Evolutionary conservation across 2,888 invertebrate species (phyloP), one percentile per base, ranked within the genome.

Genomic region (Ceriagrion tenellum): DNA sequence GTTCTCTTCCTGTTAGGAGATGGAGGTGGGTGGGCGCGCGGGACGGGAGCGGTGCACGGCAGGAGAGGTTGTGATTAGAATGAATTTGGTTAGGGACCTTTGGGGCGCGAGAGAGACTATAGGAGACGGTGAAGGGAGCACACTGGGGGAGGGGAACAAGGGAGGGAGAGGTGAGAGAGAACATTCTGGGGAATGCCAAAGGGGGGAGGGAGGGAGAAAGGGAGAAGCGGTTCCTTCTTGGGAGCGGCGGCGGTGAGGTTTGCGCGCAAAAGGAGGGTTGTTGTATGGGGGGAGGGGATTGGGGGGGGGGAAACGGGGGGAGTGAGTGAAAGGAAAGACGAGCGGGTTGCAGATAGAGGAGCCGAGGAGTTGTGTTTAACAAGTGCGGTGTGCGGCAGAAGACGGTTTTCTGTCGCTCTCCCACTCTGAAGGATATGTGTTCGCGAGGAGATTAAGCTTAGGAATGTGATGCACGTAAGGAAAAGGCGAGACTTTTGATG

Each of bases 401-500:
- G 81, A 81, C 30, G 35, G 81, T 81, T 35, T 81, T 35, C 81
- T 81, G 81, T 81, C 81, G 26, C 69, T 69, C n/a, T 69, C 69
- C 69, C n/a, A 8, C 35, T 18, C 81, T 81, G 81, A 81, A 35
- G 81, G 81, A 81, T 81, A 35, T 55, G 89, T 55, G 55, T 89
- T 89, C n/a, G 89, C 89, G 89, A 89, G 89, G 89, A 89, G 89
- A 89, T 89, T 89, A 89, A 55, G 47, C 89, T 89, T 55, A 55
- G 55, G 55, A 89, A 89, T 89, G 55, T 89, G 55, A 89, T 89
- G 55, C 89, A 23, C 55, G 89, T 55, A 89, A 89, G 55, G 89
- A 55, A 81, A 55, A 93, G 93, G 59, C 40, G 63, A 35, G 93
- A 47, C 93, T 93, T 93, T 69, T 93, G 93, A 93, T 69, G 93